Conservation (phyloP, 2,888 invertebrate genomes). For the Myopa tessellatipennis region DNA sequence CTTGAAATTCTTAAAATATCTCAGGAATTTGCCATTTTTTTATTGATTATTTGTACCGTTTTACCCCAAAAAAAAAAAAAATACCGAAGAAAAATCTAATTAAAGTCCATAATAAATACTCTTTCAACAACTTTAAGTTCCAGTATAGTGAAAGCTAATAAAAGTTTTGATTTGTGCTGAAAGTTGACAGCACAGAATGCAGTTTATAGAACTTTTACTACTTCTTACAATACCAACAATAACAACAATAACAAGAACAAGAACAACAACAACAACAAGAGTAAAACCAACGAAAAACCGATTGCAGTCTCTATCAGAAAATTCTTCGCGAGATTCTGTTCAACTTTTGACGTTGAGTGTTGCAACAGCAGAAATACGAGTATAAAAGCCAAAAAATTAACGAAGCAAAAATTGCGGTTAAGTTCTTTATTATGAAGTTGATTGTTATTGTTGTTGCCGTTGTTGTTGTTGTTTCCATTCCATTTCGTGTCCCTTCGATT, state of each 20-base stretch:
- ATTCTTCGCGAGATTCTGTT: no score
- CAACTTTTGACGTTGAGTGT: no score
- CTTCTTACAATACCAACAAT: background rate
- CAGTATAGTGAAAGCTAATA: background rate
- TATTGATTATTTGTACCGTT: no score
- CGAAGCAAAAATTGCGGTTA: conserved; percentile 32
- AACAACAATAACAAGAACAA: background rate
- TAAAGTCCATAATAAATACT: background rate
- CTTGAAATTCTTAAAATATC: background rate
- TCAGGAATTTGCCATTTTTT: background rate
- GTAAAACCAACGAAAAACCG: background rate
- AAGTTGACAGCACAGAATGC: background rate
- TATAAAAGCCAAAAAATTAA: conserved; percentile 26
- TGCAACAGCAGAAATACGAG: conserved; percentile 1
- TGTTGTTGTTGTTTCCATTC: background rate
- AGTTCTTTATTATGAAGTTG: conserved; percentile 18
- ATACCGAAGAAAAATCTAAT: background rate
- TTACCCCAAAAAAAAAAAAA: background rate
- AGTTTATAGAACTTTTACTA: no score
- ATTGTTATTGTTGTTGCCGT: background rate
- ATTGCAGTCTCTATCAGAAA: background rate
- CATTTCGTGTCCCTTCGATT: no score
- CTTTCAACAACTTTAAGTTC: no score
- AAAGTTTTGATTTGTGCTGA: conserved; percentile 15
- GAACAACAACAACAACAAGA: background rate